Conservation (phyloP, 2,113 vertebrate genomes). For the Rhegmatorhina hoffmannsi region DNA sequence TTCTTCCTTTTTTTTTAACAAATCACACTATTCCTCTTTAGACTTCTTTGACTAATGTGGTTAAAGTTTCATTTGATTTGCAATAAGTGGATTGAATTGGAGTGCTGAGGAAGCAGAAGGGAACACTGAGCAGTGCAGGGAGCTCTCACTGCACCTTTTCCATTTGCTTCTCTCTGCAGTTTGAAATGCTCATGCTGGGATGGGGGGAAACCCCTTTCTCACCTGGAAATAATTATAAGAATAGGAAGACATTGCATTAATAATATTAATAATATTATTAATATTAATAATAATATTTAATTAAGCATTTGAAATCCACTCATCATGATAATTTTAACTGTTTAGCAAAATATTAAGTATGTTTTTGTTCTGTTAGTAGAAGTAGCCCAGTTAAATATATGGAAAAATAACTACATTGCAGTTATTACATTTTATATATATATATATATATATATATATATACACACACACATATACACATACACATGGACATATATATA, state of each 20-base stretch:
- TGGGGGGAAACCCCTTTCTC: not conserved
- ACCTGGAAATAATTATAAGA: not conserved
- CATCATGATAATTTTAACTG: not conserved
- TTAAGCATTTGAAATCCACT: not conserved
- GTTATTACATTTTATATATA: too few species aligned
- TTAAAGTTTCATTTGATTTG: not conserved
- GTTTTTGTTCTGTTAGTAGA: not conserved
- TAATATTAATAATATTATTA: too few species aligned
- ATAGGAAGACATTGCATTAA: not conserved
- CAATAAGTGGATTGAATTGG: not conserved
- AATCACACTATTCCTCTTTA: not conserved
- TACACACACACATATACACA: too few species aligned
- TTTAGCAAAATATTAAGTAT: not conserved
- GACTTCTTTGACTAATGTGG: accelerated
- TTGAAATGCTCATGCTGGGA: not conserved
- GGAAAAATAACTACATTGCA: not conserved
- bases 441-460: too few species aligned
- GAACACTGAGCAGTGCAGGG: not conserved
- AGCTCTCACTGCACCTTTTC: not conserved
- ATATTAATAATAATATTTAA: not conserved
- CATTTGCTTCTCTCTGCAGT: not conserved
- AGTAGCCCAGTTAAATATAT: not conserved
- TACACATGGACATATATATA: too few species aligned
- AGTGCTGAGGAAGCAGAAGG: not conserved
- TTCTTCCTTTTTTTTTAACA: not conserved